Conservation (phyloP, 2,113 vertebrate genomes). For the Phalacrocorax pelagicus region DNA sequence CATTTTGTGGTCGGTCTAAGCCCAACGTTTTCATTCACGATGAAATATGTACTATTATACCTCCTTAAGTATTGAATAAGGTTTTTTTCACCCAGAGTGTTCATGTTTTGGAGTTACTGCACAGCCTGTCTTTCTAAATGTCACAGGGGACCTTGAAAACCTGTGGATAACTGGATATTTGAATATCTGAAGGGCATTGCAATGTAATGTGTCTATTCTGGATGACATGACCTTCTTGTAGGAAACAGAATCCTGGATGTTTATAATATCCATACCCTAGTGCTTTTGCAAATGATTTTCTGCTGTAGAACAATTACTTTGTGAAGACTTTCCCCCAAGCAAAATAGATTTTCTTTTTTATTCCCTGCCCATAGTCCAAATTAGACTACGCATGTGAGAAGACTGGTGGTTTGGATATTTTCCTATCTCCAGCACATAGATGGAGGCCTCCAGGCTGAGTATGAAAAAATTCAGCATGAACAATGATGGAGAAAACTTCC, state of each 20-base stretch:
- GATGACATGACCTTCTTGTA: not conserved
- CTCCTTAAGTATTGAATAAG: not conserved
- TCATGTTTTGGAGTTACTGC: not conserved
- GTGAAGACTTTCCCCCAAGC: not conserved
- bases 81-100: not conserved
- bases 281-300: not conserved
- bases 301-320: not conserved
- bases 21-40: not conserved
- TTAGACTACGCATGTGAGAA: not conserved
- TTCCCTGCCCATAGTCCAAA: not conserved
- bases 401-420: not conserved
- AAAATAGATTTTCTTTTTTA: not conserved
- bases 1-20: not conserved
- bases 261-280: not conserved
- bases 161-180: not conserved
- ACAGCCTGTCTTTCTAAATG: not conserved
- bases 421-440: not conserved
- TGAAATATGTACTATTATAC: not conserved
- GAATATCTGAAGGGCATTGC: not conserved
- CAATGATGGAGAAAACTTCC: not conserved
- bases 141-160: not conserved
- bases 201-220: not conserved
- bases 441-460: not conserved
- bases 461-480: not conserved
- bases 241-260: not conserved